Percentiles rank a stretch among this genome's conserved stretches.
Conservation (phyloP, 2,113 vertebrate genomes). For the Condylura cristata region DNA sequence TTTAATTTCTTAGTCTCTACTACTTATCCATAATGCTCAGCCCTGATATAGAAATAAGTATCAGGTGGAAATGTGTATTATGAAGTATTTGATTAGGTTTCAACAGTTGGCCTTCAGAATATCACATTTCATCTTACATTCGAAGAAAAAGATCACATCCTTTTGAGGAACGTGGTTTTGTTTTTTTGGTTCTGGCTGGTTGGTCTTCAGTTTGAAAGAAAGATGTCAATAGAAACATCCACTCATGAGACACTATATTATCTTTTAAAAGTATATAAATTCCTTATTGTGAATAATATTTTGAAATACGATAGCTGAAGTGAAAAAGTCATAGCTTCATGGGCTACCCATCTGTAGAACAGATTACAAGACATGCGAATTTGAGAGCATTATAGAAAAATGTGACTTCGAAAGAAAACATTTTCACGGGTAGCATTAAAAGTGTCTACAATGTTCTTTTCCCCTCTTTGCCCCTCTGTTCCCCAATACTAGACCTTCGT, state of each 20-base stretch:
- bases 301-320: slow-evolving; percentile 49
- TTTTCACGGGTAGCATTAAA: slow-evolving; percentile 44
- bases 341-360: slow-evolving; percentile 49
- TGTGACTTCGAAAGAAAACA: slow-evolving; percentile 52
- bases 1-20: not conserved
- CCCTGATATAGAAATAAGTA: not conserved
- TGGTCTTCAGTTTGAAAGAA: slow-evolving; percentile 28
- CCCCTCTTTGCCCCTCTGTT: slow-evolving; percentile 33
- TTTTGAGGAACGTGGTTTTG: not conserved
- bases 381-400: slow-evolving; percentile 42
- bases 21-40: not conserved
- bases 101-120: not conserved
- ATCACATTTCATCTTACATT: not conserved
- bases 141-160: not conserved
- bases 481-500: slow-evolving; percentile 54
- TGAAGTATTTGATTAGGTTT: not conserved
- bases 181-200: not conserved
- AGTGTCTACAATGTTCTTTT: slow-evolving; percentile 48
- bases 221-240: not conserved
- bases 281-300: slow-evolving; percentile 51
- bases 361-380: slow-evolving; percentile 38
- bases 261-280: slow-evolving; percentile 43
- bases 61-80: not conserved
- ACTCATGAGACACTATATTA: slow-evolving; percentile 7
- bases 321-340: slow-evolving; percentile 39